These are phyloP conservation scores for Zele albiditarsus DNA, from an alignment of 2,888 invertebrate genomes.

Conservation along the genomic window DNA sequence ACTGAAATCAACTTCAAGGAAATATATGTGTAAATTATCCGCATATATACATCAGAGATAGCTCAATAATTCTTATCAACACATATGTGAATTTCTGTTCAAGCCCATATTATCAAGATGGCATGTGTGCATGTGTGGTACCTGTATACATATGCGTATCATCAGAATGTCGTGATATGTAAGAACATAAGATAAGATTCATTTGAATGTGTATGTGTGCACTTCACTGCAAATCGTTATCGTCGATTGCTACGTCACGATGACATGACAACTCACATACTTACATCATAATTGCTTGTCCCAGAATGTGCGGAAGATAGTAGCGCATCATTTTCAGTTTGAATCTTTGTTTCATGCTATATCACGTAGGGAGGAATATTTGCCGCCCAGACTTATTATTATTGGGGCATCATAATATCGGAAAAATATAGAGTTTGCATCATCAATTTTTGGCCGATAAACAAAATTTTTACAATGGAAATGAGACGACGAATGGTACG, in stretches of 20 bases:
- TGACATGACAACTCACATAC: neutral
- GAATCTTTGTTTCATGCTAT: neutral
- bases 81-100: neutral
- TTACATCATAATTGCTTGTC: neutral
- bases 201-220: too few relatives aligned
- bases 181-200: neutral
- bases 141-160: neutral
- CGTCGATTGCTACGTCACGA: neutral
- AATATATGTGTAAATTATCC: neutral
- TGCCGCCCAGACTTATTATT: too few relatives aligned
- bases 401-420: neutral
- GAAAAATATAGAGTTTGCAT: neutral
- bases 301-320: neutral
- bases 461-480: constrained; percentile 49
- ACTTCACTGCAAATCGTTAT: neutral
- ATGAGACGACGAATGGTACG: constrained; percentile 58
- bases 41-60: neutral
- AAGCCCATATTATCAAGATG: neutral
- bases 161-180: neutral
- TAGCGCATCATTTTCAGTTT: neutral
- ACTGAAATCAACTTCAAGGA: neutral
- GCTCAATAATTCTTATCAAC: neutral
- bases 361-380: neutral
- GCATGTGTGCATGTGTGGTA: neutral
- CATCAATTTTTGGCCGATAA: neutral